Evolutionary conservation across 2,888 invertebrate species (phyloP).

Genomic region (Drosophila recens): DNA sequence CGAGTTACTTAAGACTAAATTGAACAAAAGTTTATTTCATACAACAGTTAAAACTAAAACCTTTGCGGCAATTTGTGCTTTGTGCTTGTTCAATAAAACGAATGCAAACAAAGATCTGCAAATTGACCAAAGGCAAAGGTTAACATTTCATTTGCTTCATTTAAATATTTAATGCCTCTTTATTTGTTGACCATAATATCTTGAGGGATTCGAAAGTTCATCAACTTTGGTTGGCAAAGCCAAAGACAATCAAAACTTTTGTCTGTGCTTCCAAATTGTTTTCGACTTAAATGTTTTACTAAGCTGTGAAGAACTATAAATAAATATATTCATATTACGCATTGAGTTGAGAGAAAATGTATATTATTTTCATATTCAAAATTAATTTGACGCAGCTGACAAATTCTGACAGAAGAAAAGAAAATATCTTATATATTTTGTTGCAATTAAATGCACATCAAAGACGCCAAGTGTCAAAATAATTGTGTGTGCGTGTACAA

Average conservation of each 20-base stretch:
- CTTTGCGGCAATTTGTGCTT: conserved; percentile 23
- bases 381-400: conserved; percentile 14
- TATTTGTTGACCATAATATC: conserved; percentile 36
- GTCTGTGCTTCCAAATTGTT: conserved; percentile 20
- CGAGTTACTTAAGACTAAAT: conserved; percentile 17
- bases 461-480: conserved; percentile 53
- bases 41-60: conserved; percentile 33
- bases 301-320: conserved; percentile 7
- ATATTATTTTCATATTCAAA: conserved; percentile 2
- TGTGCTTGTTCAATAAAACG: conserved; percentile 21
- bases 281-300: conserved; percentile 24
- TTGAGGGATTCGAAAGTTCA: conserved; percentile 40
- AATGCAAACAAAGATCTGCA: conserved; percentile 7
- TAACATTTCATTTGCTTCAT: conserved; percentile 44
- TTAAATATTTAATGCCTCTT: conserved; percentile 37
- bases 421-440: conserved; percentile 36
- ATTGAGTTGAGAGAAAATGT: not conserved
- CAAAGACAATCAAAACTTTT: conserved; percentile 44
- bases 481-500: conserved; percentile 41
- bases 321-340: conserved; percentile 15
- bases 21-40: conserved; percentile 1
- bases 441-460: conserved; percentile 77
- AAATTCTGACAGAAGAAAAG: conserved; percentile 7
- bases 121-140: conserved; percentile 17
- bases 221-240: conserved; percentile 36